Conservation (phyloP, 64 coral and sea anemone genomes). For the Cladopsammia gracilis region DNA sequence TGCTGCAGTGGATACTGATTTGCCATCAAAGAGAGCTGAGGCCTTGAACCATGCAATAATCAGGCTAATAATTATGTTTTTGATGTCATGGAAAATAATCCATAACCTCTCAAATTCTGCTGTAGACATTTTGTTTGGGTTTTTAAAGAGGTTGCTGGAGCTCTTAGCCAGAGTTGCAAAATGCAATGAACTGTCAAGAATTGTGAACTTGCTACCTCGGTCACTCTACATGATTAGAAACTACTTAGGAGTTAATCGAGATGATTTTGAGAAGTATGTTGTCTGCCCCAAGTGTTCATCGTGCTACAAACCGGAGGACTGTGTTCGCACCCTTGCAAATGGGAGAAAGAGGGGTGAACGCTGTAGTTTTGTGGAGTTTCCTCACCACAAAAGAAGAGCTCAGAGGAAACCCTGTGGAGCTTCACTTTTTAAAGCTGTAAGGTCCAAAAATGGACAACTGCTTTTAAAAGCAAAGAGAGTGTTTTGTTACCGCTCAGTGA, state of each 20-base stretch:
- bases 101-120: neutral
- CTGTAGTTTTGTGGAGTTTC: conserved; percentile 36
- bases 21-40: neutral
- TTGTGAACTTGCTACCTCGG: neutral
- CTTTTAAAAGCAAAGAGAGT: conserved; percentile 23
- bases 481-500: conserved; percentile 14
- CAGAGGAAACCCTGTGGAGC: conserved; percentile 6
- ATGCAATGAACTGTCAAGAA: neutral
- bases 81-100: neutral
- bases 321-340: neutral
- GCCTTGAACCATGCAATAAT: neutral
- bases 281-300: neutral
- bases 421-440: conserved; percentile 14
- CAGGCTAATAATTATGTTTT: neutral
- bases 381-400: neutral
- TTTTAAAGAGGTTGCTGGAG: neutral
- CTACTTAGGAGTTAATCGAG: neutral
- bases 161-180: neutral
- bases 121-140: neutral
- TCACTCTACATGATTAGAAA: neutral
- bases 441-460: neutral
- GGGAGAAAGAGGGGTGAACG: neutral
- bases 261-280: conserved; percentile 17
- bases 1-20: too few relatives aligned
- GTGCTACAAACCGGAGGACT: conserved; percentile 7